These are phyloP conservation scores for Apodemia duryi DNA, from an alignment of 2,888 invertebrate species.

Conservation along the genomic window DNA sequence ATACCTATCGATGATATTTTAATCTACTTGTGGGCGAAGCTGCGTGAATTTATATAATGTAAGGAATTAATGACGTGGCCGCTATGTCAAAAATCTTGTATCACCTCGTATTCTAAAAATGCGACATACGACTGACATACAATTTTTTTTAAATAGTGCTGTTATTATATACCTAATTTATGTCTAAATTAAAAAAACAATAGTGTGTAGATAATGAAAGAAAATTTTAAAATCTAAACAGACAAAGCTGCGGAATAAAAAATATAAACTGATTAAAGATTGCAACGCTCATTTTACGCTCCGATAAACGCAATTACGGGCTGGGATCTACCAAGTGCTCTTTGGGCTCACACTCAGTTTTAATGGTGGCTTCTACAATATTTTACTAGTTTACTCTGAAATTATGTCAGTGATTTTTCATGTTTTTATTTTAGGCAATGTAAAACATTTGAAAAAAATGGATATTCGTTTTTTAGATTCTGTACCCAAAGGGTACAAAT, in stretches of 20 bases:
- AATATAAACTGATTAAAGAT: slow-evolving; percentile 61
- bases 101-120: no score
- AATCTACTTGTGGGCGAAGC: no score
- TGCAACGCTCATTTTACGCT: slow-evolving; percentile 72
- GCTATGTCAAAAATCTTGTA: no score
- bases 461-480: no score
- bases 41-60: no score
- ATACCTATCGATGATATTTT: no score
- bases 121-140: no score
- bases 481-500: no score
- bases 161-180: background rate
- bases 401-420: slow-evolving; percentile 36
- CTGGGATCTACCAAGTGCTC: slow-evolving; percentile 47
- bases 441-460: no score
- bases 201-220: slow-evolving; percentile 27
- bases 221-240: slow-evolving; percentile 14
- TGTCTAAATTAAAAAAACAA: background rate
- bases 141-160: no score
- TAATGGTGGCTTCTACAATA: slow-evolving; percentile 39
- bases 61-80: no score
- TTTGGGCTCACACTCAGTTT: slow-evolving; percentile 46
- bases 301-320: slow-evolving; percentile 69
- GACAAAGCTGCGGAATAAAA: slow-evolving; percentile 35
- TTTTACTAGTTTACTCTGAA: slow-evolving; percentile 29
- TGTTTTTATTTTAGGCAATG: background rate